Base-by-base conservation (phyloP, 35 echinoderm and acorn worm species). In the Hemicentrotus pulcherrimus region DNA sequence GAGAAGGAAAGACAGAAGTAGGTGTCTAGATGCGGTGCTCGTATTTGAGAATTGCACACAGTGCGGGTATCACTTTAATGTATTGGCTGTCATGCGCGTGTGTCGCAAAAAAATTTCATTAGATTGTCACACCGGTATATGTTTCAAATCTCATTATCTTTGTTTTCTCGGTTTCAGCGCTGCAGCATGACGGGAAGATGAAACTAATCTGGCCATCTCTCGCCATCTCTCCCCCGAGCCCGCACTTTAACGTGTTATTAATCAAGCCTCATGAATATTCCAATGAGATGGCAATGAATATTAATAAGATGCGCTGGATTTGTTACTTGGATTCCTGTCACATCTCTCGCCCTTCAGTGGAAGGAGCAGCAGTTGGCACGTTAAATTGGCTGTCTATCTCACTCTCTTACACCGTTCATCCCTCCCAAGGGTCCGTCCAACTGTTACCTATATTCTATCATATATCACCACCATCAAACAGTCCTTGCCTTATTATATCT, bases 61-160 rank as follows among this genome's bases (percentile, higher is more conserved):
- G 32, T 31, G 48, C 48, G 48, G 48, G 30, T 58, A 47, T 58
- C 46, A 58, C 91, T 93, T 93, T 93, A 93, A 93, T 93, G 91
- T 93, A 93, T 93, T 93, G 91, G 48, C 91, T 93, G 91, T 93
- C 91, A 93, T 93, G 91, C 91, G 14, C 91, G 91, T 47, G 91
- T 93, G 91, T 32, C 91, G 91, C 88, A 93, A 93, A 93, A 93
- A 93, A 93, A 93, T 93, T 93, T 93, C 91, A 93, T 93, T 93
- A 93, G 91, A 93, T 93, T 31, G 16, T 93, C 91, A 93, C 91
- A 93, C 91, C 28, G 91, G 91, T 93, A 28, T 93, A 93, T 93
- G 48, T 93, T 93, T 93, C 91, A 93, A 93, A 93, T 93, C 91
- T 93, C 91, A 93, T 93, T 93, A 93, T 93, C 91, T 93, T 93